phyloP scores from a whole-genome alignment of 2,113 vertebrate genomes.

The Pitta sordida region DNA sequence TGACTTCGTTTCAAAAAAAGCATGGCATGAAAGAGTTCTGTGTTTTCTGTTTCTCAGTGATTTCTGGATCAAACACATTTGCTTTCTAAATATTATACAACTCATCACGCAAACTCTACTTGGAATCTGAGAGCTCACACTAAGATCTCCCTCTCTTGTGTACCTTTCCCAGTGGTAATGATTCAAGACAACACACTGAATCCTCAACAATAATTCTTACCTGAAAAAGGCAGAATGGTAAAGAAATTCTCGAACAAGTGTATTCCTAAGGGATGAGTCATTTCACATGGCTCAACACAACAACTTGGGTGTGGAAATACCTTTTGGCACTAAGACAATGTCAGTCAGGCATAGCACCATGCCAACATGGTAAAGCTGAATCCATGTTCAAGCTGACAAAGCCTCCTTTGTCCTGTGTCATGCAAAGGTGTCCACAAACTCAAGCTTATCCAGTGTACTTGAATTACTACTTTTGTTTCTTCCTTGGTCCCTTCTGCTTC shows the following conservation, averaged over 20 bases:
- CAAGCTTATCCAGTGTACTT: neutral
- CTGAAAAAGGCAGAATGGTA: neutral
- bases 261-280: neutral
- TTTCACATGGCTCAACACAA: neutral
- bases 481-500: neutral
- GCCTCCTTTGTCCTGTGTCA: neutral
- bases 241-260: neutral
- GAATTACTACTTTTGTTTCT: neutral
- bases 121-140: neutral
- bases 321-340: neutral
- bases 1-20: neutral
- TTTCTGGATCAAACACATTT: neutral
- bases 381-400: neutral
- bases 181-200: neutral
- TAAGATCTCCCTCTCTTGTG: neutral
- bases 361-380: neutral
- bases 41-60: conserved; percentile 3
- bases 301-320: neutral
- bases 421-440: neutral
- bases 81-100: conserved; percentile 43
- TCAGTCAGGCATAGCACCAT: neutral
- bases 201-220: neutral
- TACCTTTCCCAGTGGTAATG: neutral
- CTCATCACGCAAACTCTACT: neutral
- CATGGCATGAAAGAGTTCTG: neutral